Evolutionary conservation across 2,113 vertebrate genomes (phyloP), one percentile per base, ranked within the genome.

Genomic region (Mugil cephalus): DNA sequence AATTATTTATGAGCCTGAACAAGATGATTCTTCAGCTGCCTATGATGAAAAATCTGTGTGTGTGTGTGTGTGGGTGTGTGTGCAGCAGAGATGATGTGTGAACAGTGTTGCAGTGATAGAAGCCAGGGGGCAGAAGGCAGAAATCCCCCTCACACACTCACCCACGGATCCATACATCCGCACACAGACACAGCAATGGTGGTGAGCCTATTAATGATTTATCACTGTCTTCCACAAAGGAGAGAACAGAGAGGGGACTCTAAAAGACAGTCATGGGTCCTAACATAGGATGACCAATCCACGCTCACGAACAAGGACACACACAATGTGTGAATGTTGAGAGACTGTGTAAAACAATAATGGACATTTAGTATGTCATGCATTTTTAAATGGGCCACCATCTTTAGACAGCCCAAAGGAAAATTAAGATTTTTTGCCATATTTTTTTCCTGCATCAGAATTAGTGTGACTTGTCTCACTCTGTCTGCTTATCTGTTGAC

Each of bases 1-100:
- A 93, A 91, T 92, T 88, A 90, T 93, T 93, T 90, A 90, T 91
- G 89, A 93, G 89, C 75, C 77, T 84, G 83, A 92, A 91, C 81
- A 90, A 87, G 89, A 91, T 90, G 84, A 87, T 87, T 84, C 79
- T 84, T 82, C 87, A 88, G 83, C 80, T 88, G 84, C 81, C 85
- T 73, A 79, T 87, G 88, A 91, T 91, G 82, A 86, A 90, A 88
- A 82, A 74, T 76, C 5, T 75, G 56, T 71, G 52, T 82, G 77
- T 79, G 69, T 69, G 30, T 48, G 46, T 77, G 54, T 64, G 63
- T 66, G 61, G 59, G 73, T 59, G 46, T 60, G 61, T 77, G 24
- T 30, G 52, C 46, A 62, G 45, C 63, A 65, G 52, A 78, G 70
- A 61, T 64, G 17, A 72, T 82, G 76, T 84, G 84, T 87, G 86